Base-by-base conservation (phyloP, 2,113 vertebrate genomes). In the Antigone vipio region DNA sequence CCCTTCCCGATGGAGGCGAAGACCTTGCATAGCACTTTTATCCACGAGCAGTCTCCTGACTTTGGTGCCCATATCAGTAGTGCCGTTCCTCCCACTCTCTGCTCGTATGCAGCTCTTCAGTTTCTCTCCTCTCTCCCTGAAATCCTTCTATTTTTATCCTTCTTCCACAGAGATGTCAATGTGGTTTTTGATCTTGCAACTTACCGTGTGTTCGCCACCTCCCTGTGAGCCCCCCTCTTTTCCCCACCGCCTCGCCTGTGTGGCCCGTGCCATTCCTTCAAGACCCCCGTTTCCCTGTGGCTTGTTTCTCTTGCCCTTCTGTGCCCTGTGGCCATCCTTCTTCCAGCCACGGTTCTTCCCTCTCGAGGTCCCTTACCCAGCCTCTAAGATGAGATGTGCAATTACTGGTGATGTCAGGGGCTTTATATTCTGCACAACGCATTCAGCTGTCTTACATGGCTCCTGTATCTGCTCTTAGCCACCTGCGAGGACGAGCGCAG, bases 251-350 rank as follows among this genome's bases (percentile, higher is more conserved):
- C n/a, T 42, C 26, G 7, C 32, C 49, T 10, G 5, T 1, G 6
- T 71, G 56, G 5, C n/a, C 55, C 22, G 5, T 19, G 1, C 53
- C 34, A 4, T 45, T 89, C 22, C 38, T 71, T 84, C 34, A 38
- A 12, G 55, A n/a, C 14, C 23, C 56, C 14, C 11, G 4, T 69
- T 44, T 69, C 59, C 35, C 58, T 4, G 1, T 18, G 49, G 12
- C 69, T 79, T 56, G 20, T 76, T 63, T 79, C 64, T 76, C 26
- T 59, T 45, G 35, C 30, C 16, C 24, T 9, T 60, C 40, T 4
- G 6, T 87, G n/a, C 19, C 49, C 38, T 0, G 0, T 49, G 71
- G 23, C 71, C 0, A 0, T 88, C 60, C 29, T 35, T 67, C n/a
- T 14, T 62, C 20, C 29, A 45, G 64, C 44, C 14, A 4, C 1